Conservation (phyloP, 2,113 vertebrate genomes). For the Nymphicus hollandicus region DNA sequence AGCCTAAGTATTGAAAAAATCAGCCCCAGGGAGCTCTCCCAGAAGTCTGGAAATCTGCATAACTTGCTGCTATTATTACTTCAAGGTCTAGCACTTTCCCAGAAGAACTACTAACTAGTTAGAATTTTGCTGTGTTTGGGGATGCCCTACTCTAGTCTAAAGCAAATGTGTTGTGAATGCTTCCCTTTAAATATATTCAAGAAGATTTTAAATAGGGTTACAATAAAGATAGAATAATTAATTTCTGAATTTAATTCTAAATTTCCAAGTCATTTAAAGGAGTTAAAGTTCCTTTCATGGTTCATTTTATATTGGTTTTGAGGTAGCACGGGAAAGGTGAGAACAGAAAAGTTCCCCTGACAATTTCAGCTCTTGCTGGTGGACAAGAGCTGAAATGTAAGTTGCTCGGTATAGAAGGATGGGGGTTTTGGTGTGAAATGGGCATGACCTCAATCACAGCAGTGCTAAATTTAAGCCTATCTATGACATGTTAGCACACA, state of each 20-base stretch:
- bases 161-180: background rate
- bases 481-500: background rate
- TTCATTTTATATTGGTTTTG: background rate
- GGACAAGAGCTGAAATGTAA: background rate
- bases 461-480: background rate
- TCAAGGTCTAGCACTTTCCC: background rate
- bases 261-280: background rate
- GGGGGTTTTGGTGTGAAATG: background rate
- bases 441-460: background rate
- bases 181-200: background rate
- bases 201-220: background rate
- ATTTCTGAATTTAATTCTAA: background rate
- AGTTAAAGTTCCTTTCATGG: background rate
- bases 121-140: background rate
- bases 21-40: background rate
- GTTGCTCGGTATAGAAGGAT: background rate
- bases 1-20: background rate
- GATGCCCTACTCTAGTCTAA: background rate
- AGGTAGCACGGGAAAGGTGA: background rate
- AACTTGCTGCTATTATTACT: background rate
- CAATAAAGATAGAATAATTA: background rate
- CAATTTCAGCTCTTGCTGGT: background rate
- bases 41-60: background rate
- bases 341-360: background rate
- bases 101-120: background rate